Evolutionary conservation across 92 coral and sea anemone genomes (phyloP), one percentile per base, ranked within the genome.

Genomic region (Anthopleura xanthogrammica): DNA sequence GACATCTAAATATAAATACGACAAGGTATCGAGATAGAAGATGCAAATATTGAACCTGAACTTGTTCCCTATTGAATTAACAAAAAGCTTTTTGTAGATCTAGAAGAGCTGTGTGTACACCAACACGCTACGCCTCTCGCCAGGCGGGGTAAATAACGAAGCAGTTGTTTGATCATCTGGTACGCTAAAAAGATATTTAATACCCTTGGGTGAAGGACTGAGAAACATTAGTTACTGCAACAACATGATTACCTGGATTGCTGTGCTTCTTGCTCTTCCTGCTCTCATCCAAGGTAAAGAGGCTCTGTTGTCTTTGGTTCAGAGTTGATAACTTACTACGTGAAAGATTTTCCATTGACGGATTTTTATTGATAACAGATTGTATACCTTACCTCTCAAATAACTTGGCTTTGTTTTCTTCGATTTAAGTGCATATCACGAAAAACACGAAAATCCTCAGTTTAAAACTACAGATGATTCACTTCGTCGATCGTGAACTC

Each of bases 241-340:
- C 74, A 68, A 23, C 40, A 68, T 68, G 74, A 7, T 68, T 29
- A 68, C 43, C 74, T 68, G 42, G 74, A 0, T 68, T 68, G 74
- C 74, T 29, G 16, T 68, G 14, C 41, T 29, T 68, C 74, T 68
- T 68, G 74, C 74, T 68, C 43, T 68, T 11, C 74, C 74, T 22
- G 74, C 74, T 24, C 74, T 68, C 74, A 68, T 36, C 41, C 74
- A 68, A 24, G 74, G 74, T 68, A 68, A 23, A 13, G 12, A 62
- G 29, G 23, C 16, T 68, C 14, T 64, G 29, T 4, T 64, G 36
- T n/a, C 29, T n/a, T 20, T 64, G 72, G 7, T 19, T 16, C 17
- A 58, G 1, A 14, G 64, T 4, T 58, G 5, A 6, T 19, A 58
- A 58, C n/a, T 58, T 16, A 3, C 13, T 64, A 19, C 50, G 5